Evolutionary conservation across 2,888 invertebrate genomes (phyloP), one percentile per base, ranked within the genome.

Genomic region (Cynaeus angustus): DNA sequence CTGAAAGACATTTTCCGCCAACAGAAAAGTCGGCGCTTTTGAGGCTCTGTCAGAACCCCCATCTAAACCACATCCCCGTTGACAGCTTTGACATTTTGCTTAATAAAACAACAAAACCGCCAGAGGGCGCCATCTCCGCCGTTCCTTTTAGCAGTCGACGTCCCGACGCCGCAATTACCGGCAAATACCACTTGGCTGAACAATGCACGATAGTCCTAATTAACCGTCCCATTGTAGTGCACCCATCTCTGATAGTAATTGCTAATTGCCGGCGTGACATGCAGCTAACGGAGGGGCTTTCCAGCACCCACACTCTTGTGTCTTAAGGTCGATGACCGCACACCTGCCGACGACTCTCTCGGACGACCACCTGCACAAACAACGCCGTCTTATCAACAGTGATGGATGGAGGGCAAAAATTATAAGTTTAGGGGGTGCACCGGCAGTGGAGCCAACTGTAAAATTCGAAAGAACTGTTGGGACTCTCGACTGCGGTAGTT

Each of bases 311-410:
- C 75, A 72, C 74, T 71, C 46, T 68, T 53, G 21, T 21, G 52
- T 33, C 28, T 41, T 52, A n/a, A 67, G 77, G 74, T 77, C 76
- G 66, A 66, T 65, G 75, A 75, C 75, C 76, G 68, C 69, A 65
- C 77, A 75, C 76, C 76, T 76, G 77, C 74, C 55, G 70, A 62
- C 69, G 53, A 21, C 52, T 67, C 71, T 62, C 41, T 69, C 13
- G 71, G 10, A 41, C 64, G 71, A 68, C 73, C 77, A 75, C 77
- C 76, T 76, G 75, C 77, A 72, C 68, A 73, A 71, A 73, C 73
- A 74, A 70, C 73, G 66, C 66, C 67, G 43, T 41, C 68, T 71
- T 71, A 72, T 71, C 72, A 62, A 61, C 61, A 26, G 52, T 61
- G 61, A 61, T 62, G 52, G 62, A 64, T 45, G 53, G 50, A n/a